A percentile compares a stretch with the other conserved stretches of the same genome.
Conservation (phyloP, 2,888 invertebrate species). For the Hyposoter dolosus region DNA sequence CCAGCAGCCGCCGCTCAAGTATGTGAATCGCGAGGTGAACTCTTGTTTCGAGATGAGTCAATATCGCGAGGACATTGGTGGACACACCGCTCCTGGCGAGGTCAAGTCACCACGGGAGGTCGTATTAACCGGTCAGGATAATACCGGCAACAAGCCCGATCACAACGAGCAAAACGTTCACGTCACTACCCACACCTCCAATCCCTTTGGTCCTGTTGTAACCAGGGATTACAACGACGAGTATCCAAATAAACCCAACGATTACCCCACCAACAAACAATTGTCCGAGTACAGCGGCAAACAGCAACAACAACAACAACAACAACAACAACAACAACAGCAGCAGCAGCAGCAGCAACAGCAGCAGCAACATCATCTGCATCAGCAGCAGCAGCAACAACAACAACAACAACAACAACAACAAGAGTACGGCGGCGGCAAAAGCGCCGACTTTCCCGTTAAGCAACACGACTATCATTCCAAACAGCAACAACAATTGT, state of each 20-base stretch:
- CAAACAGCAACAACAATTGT: slow-evolving; percentile 74
- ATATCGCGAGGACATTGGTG: slow-evolving; percentile 90
- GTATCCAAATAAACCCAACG: slow-evolving; percentile 86
- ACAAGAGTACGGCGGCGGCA: slow-evolving; percentile 75
- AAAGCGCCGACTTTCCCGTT: slow-evolving; percentile 83
- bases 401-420: slow-evolving; percentile 57
- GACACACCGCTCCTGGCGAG: slow-evolving; percentile 85
- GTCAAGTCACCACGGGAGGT: slow-evolving; percentile 81
- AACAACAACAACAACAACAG: slow-evolving; percentile 51
- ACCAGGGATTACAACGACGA: slow-evolving; percentile 87
- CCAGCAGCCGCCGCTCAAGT: slow-evolving; percentile 87
- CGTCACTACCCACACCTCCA: slow-evolving; percentile 82
- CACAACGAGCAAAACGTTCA: slow-evolving; percentile 76
- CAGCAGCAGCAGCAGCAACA: slow-evolving; percentile 56
- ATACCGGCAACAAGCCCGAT: slow-evolving; percentile 78
- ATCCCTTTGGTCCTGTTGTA: slow-evolving; percentile 86
- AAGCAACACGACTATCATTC: slow-evolving; percentile 79
- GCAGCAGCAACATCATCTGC: slow-evolving; percentile 62
- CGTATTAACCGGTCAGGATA: slow-evolving; percentile 78
- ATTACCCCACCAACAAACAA: slow-evolving; percentile 76
- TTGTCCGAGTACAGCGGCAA: slow-evolving; percentile 77
- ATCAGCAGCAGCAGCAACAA: slow-evolving; percentile 70
- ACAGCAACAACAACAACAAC: slow-evolving; percentile 75
- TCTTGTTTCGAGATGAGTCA: slow-evolving; percentile 88
- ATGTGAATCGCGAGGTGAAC: slow-evolving; percentile 91